Base-by-base conservation (phyloP, 2,797 vertebrate species). In the Picus viridis region DNA sequence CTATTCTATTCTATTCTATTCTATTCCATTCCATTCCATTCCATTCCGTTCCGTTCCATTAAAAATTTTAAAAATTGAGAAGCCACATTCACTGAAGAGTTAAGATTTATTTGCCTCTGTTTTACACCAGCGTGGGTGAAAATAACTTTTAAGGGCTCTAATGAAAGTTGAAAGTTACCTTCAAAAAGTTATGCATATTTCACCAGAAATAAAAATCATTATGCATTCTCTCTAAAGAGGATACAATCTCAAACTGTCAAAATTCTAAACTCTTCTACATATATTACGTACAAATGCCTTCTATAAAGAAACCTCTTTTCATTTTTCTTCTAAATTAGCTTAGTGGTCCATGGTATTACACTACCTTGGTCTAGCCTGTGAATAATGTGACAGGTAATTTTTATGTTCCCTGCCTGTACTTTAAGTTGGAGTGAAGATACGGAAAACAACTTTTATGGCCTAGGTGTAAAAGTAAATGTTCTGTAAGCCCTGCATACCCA, bases 381-480 rank as follows among this genome's bases (percentile, higher is more conserved):
- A 97, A 97, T 96, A 98, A 97, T 83, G 92, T 97, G 95, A 97
- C 96, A 97, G 95, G 93, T 91, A 93, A 97, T 97, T 98, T 97
- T 97, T 97, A 96, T 84, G 92, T 90, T 94, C 91, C 88, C 93
- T 96, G 91, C 91, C 92, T 93, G 69, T 92, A 96, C 93, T 97
- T 97, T 97, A 96, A 94, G 82, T 97, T 96, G 94, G 90, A 97
- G 94, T 91, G 95, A 96, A 97, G 96, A 97, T 94, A 97, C 16
- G 90, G 97, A 97, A 98, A 98, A 98, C 97, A 98, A 97, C 91
- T 97, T 98, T 98, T 98, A 98, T 95, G 83, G 94, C 88, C 93
- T 94, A 93, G 95, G 94, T 96, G 96, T 98, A 98, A 98, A 98
- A 98, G 93, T 97, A 98, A 98, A 98, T 97, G 97, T 98, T 97